Conservation (phyloP, 2,888 invertebrate genomes). For the Emesis russula region DNA sequence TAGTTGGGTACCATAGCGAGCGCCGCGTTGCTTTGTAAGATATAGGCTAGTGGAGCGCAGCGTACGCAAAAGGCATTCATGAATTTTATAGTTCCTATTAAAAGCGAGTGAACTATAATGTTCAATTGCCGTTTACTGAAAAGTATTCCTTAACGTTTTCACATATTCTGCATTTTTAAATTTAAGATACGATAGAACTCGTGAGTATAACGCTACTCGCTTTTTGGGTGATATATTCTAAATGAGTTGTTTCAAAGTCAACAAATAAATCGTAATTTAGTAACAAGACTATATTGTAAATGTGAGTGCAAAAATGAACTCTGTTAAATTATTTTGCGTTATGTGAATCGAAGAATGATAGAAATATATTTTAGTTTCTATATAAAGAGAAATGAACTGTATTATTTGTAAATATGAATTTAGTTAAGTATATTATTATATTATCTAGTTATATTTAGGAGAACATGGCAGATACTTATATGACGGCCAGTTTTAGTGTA, state of each 20-base stretch:
- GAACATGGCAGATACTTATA: conserved; percentile 97
- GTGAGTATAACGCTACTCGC: conserved; percentile 95
- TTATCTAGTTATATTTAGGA: conserved; percentile 96
- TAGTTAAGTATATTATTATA: conserved; percentile 96
- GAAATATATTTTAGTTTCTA: conserved; percentile 96
- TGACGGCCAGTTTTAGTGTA: conserved; percentile 97
- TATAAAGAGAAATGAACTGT: conserved; percentile 96
- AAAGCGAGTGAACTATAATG: conserved; percentile 96
- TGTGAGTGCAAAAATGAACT: conserved; percentile 96
- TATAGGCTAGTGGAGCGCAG: conserved; percentile 90
- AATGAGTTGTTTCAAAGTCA: conserved; percentile 94
- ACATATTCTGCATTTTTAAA: conserved; percentile 96
- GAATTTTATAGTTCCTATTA: conserved; percentile 96
- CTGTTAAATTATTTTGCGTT: conserved; percentile 96
- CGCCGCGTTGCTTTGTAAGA: conserved; percentile 91
- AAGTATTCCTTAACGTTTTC: conserved; percentile 95
- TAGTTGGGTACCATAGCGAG: conserved; percentile 93
- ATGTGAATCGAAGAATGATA: conserved; percentile 96
- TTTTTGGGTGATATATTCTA: conserved; percentile 96
- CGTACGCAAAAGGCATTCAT: conserved; percentile 94
- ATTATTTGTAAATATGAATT: conserved; percentile 97
- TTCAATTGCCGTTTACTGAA: conserved; percentile 95
- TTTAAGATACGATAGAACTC: conserved; percentile 94
- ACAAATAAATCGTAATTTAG: conserved; percentile 93
- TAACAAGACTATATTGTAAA: conserved; percentile 95